Conservation (phyloP, 2,113 vertebrate genomes). For the Paraplagusia blochii region DNA sequence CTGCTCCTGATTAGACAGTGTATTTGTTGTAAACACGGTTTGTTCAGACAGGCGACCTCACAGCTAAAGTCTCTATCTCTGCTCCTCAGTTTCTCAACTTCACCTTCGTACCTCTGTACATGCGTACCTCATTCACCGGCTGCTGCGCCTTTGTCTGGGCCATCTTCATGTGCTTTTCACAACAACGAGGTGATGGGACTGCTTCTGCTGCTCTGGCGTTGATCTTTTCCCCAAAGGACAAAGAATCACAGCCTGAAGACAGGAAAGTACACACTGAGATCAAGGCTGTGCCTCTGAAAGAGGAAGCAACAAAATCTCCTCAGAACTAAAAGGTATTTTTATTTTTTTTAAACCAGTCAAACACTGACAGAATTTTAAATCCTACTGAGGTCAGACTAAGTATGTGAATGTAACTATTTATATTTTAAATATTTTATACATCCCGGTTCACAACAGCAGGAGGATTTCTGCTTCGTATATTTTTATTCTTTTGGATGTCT, state of each 20-base stretch:
- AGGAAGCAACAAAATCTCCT: slow-evolving; percentile 18
- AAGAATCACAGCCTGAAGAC: slow-evolving; percentile 2
- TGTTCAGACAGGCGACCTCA: too few relatives aligned
- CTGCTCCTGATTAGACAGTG: too few relatives aligned
- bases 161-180: slow-evolving; percentile 89
- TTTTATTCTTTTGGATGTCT: too few relatives aligned
- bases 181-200: slow-evolving; percentile 83
- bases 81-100: slow-evolving; percentile 85
- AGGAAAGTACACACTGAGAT: slow-evolving; percentile 12
- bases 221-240: slow-evolving; percentile 48
- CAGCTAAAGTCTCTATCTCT: slow-evolving; percentile 10
- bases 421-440: too few relatives aligned
- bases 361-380: neutral
- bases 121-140: slow-evolving; percentile 85
- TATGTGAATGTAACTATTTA: too few relatives aligned
- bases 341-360: too few relatives aligned
- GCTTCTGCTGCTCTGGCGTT: slow-evolving; percentile 71
- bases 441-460: too few relatives aligned
- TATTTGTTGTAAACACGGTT: too few relatives aligned
- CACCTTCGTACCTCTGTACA: slow-evolving; percentile 80
- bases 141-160: slow-evolving; percentile 89
- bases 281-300: slow-evolving; percentile 12
- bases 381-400: neutral
- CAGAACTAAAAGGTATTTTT: slow-evolving; percentile 10
- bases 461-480: too few relatives aligned